phyloP scores from a whole-genome alignment of 2,888 invertebrate genomes.

The Anoplius nigerrimus region DNA sequence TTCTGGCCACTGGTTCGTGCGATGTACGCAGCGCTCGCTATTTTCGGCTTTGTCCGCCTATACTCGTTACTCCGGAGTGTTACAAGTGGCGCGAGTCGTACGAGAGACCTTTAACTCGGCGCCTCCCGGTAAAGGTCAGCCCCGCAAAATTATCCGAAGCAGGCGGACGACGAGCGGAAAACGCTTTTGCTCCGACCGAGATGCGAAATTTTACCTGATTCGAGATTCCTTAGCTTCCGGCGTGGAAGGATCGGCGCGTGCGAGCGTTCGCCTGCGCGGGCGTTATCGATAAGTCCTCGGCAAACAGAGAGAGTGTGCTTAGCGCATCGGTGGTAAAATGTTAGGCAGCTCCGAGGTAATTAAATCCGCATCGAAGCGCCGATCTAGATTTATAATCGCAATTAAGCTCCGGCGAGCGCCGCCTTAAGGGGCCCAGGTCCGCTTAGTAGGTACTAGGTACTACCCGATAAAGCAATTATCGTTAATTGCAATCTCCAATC shows the following conservation, averaged over 20 bases:
- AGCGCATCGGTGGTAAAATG: too few species aligned
- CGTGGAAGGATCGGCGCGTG: not conserved
- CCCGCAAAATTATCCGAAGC: constrained; percentile 28
- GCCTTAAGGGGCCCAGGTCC: constrained; percentile 24
- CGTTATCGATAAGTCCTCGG: constrained; percentile 9
- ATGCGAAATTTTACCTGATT: too few species aligned
- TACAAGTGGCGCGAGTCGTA: constrained; percentile 51
- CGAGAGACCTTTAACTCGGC: constrained; percentile 54
- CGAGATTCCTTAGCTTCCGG: too few species aligned
- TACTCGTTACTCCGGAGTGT: not conserved
- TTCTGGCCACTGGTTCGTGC: constrained; percentile 16
- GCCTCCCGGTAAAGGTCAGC: constrained; percentile 42
- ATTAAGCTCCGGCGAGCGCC: constrained; percentile 43
- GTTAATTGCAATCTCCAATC: constrained; percentile 62
- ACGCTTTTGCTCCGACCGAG: not conserved
- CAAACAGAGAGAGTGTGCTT: constrained; percentile 11
- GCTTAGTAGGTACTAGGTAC: constrained; percentile 21
- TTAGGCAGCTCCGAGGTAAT: constrained; percentile 29
- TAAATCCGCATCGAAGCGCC: constrained; percentile 45
- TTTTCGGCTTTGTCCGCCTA: constrained; percentile 33
- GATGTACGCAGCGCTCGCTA: constrained; percentile 20
- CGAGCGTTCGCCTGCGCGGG: not conserved
- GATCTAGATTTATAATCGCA: constrained; percentile 56
- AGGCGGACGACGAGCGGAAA: constrained; percentile 9
- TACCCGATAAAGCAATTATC: constrained; percentile 59